These are phyloP conservation scores for Dione juno DNA, from an alignment of 2,888 invertebrate species.

Conservation along the genomic window DNA sequence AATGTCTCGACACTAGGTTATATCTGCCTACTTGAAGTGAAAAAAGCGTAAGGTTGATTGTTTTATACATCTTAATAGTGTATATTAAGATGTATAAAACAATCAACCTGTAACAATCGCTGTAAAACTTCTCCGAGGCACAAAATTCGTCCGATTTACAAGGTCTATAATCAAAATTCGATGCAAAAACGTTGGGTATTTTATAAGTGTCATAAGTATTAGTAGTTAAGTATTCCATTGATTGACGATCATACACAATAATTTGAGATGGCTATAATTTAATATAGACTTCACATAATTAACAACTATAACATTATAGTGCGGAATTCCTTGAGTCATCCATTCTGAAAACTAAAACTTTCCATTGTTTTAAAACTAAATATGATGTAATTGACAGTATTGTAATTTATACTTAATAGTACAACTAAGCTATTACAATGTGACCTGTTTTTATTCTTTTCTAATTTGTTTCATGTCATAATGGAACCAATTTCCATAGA, in stretches of 20 bases:
- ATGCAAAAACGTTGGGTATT: background rate
- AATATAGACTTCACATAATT: background rate
- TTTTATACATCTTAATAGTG: no score
- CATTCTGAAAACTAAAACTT: background rate
- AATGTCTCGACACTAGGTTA: no score
- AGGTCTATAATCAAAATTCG: background rate
- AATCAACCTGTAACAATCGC: no score
- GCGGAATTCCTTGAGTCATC: background rate
- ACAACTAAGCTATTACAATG: background rate
- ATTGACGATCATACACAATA: background rate
- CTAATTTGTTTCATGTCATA: background rate
- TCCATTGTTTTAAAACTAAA: background rate
- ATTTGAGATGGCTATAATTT: background rate
- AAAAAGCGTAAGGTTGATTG: no score
- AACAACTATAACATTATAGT: background rate
- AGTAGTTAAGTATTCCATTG: background rate
- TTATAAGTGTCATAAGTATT: background rate
- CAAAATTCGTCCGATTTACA: no score
- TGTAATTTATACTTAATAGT: background rate
- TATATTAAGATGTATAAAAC: no score
- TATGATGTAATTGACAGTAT: no score
- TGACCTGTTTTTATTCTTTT: background rate
- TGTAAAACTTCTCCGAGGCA: no score
- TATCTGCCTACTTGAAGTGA: no score
- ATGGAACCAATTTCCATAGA: background rate